Percentiles rank a stretch among this genome's conserved stretches.
These are phyloP conservation scores for Parapsyche elsis DNA, from an alignment of 1,140 invertebrate species.

Conservation along the genomic window DNA sequence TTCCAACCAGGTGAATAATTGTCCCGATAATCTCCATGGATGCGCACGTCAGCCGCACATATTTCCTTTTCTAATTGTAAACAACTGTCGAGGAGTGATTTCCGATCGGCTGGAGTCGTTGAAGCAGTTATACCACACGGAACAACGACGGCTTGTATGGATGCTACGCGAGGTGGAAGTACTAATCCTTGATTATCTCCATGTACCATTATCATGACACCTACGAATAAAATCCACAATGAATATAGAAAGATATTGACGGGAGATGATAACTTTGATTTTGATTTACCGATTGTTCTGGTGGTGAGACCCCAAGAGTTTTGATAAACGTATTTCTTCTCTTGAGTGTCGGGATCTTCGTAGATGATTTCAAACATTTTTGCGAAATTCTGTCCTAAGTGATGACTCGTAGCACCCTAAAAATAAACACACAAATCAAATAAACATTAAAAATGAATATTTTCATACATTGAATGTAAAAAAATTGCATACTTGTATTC, in stretches of 20 bases:
- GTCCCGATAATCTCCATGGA: slow-evolving; percentile 87
- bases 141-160: slow-evolving; percentile 88
- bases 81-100: slow-evolving; percentile 80
- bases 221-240: slow-evolving; percentile 61
- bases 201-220: slow-evolving; percentile 96
- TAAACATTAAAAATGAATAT: neutral
- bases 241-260: neutral
- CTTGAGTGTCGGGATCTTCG: slow-evolving; percentile 91
- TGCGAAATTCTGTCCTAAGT: slow-evolving; percentile 98
- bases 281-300: slow-evolving; percentile 82
- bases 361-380: slow-evolving; percentile 99
- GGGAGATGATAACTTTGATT: neutral
- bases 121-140: slow-evolving; percentile 95
- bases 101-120: slow-evolving; percentile 77
- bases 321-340: slow-evolving; percentile 93
- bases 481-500: slow-evolving; percentile 77
- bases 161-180: slow-evolving; percentile 91
- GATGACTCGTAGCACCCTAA: slow-evolving; percentile 95
- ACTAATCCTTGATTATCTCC: slow-evolving; percentile 97
- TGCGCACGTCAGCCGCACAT: slow-evolving; percentile 72
- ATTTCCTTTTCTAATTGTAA: slow-evolving; percentile 74
- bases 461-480: neutral
- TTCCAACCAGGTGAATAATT: slow-evolving; percentile 99
- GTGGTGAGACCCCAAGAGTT: slow-evolving; percentile 99
- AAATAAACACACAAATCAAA: slow-evolving; percentile 26